These are phyloP conservation scores for Siniperca knerii DNA, from an alignment of 2,113 vertebrate genomes.

Conservation along the genomic window DNA sequence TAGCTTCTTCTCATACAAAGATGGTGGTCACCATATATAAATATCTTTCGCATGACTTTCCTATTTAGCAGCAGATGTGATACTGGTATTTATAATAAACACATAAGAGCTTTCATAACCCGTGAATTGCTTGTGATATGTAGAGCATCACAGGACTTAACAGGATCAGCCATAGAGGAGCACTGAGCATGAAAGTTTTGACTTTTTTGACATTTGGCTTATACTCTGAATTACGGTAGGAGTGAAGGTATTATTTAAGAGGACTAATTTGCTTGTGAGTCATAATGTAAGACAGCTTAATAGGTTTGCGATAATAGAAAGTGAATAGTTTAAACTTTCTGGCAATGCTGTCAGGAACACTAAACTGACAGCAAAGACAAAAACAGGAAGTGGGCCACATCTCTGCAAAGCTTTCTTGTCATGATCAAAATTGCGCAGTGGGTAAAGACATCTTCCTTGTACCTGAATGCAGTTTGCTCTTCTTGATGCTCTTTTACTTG, in stretches of 20 bases:
- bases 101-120: not conserved
- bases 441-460: not conserved
- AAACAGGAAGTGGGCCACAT: constrained; percentile 17
- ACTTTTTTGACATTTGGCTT: constrained; percentile 28
- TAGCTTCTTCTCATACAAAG: not conserved
- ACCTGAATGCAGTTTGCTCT: not conserved
- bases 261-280: constrained; percentile 37
- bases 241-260: constrained; percentile 25
- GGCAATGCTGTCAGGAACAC: constrained; percentile 10
- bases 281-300: constrained; percentile 31
- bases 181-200: constrained; percentile 14
- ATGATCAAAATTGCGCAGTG: not conserved
- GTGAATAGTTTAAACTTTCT: not conserved
- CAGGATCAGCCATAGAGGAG: not conserved
- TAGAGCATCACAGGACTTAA: not conserved
- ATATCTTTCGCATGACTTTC: not conserved
- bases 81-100: not conserved
- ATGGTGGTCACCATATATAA: not conserved
- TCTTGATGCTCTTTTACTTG: not conserved
- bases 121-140: not conserved
- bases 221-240: not conserved
- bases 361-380: constrained; percentile 1
- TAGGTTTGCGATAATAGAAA: constrained; percentile 8
- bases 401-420: constrained; percentile 4
- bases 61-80: not conserved